Conservation (phyloP, 2,113 vertebrate genomes). For the Nymphicus hollandicus region DNA sequence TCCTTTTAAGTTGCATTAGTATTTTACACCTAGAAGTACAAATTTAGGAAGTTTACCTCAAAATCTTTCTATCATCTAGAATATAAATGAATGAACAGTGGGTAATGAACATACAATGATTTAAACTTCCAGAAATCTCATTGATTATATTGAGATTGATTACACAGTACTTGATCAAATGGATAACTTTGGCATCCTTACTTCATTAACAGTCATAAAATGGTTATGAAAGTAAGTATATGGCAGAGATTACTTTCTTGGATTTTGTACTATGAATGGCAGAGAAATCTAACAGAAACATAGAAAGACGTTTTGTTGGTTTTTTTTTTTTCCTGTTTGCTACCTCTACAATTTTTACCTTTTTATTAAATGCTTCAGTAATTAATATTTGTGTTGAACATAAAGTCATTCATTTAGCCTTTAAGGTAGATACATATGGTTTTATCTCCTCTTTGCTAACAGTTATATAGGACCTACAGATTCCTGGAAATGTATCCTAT, state of each 20-base stretch:
- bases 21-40: slow-evolving; percentile 50
- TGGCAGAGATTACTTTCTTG: not conserved
- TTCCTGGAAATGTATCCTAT: not conserved
- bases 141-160: not conserved
- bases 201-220: not conserved
- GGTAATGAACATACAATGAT: not conserved
- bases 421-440: not conserved
- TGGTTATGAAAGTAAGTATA: not conserved
- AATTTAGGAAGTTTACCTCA: slow-evolving; percentile 36
- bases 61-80: not conserved
- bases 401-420: not conserved
- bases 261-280: not conserved
- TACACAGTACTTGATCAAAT: not conserved
- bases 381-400: not conserved
- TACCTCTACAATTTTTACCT: not conserved
- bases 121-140: not conserved
- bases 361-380: not conserved
- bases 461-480: not conserved
- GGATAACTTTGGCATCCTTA: not conserved
- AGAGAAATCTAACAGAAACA: not conserved
- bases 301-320: not conserved
- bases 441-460: not conserved
- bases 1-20: slow-evolving; percentile 57
- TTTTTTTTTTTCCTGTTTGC: not conserved
- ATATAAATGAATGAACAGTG: slow-evolving; percentile 52